Evolutionary conservation across 1,140 invertebrate species (phyloP), one percentile per base, ranked within the genome.

Genomic region (Brachionus rotundiformis): DNA sequence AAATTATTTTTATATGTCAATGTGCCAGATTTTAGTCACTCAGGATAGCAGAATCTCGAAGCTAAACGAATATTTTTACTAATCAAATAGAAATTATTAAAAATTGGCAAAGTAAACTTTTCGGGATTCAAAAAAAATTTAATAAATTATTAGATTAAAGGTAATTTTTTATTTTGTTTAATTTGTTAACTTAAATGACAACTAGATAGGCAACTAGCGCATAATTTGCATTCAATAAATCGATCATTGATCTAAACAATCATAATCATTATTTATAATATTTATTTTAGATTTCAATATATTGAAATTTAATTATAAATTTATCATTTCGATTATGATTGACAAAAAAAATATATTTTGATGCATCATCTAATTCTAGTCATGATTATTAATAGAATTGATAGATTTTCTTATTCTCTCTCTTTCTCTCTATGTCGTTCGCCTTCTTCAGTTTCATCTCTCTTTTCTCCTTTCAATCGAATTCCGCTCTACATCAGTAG

Each of bases 281-380:
- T 68, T 68, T 68, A 68, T 68, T 68, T 68, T 68, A 68, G 63
- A 36, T 68, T 68, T 68, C 31, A 36, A 68, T 33, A 68, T 73
- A 73, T 73, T 44, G 68, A 73, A 73, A 73, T 73, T 73, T 73
- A 73, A 73, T 73, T 73, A 73, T 73, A 44, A 73, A 73, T 73
- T 73, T 73, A 73, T 73, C 68, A 73, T 73, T 25, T 73, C 68
- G 41, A 73, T 73, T 73, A 73, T 73, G 68, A 73, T 73, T 73
- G 68, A 73, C 68, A 73, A 73, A 73, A 49, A 68, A 68, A n/a
- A n/a, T n/a, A 68, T 33, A 68, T 68, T 68, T 68, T 68, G 63
- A 68, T 68, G 63, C 63, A 68, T 68, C 63, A 31, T 39, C 63
- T 68, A 33, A 68, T 68, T 36, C 27, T 68, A 36, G 36, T 63